A percentile compares a stretch with the other conserved stretches of the same genome.
Evolutionary conservation across 2,888 invertebrate species (phyloP).

Genomic region (Tipula lateralis): DNA sequence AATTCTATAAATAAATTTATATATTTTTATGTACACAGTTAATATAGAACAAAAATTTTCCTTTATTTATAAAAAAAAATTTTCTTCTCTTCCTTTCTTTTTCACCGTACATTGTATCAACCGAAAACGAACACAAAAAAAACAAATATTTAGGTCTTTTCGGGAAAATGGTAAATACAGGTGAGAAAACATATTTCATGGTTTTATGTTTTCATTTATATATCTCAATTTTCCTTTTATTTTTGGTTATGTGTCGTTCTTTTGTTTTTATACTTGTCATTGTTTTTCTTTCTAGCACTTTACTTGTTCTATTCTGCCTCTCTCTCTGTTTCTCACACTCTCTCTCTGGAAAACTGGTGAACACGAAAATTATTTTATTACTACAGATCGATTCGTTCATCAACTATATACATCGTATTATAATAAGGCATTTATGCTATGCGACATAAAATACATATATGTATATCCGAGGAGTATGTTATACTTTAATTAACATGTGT

Average conservation of each 20-base stretch:
- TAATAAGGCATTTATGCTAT: no score
- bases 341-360: constrained; percentile 29
- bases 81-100: background rate
- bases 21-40: background rate
- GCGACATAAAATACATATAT: no score
- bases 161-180: constrained; percentile 47
- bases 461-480: no score
- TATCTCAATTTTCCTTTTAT: background rate
- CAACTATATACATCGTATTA: background rate
- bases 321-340: no score
- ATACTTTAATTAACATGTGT: no score
- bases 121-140: constrained; percentile 9
- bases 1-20: background rate
- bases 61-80: background rate
- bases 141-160: constrained; percentile 40
- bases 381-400: background rate
- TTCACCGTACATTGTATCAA: constrained; percentile 32
- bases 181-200: constrained; percentile 39
- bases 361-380: background rate
- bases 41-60: constrained; percentile 26
- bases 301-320: no score
- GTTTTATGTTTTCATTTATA: constrained; percentile 25
- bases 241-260: constrained; percentile 21
- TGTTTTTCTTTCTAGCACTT: no score
- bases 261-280: constrained; percentile 30